Evolutionary conservation across 2,888 invertebrate species (phyloP), one percentile per base, ranked within the genome.

Genomic region (Conus canariensis): DNA sequence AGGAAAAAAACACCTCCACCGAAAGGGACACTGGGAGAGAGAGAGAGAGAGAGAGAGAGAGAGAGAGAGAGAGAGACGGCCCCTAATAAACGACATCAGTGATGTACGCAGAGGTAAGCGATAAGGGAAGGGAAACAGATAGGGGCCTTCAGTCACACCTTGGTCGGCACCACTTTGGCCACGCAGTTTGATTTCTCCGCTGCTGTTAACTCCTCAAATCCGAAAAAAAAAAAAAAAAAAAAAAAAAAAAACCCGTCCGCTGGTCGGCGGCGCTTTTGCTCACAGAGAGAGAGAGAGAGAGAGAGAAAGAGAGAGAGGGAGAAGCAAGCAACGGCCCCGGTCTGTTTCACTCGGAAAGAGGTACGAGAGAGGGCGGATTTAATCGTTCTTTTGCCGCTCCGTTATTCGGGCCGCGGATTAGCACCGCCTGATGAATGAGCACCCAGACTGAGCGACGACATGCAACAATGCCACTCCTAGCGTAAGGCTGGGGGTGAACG

Each of bases 391-490:
- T 93, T 91, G 90, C 92, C 88, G 90, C 90, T 89, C 91, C 93
- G 92, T 94, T 93, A 94, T 93, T 91, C 92, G 90, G 90, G 7
- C 90, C 91, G 90, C 80, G 93, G 94, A 94, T 94, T 94, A 94
- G 85, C 90, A 89, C 88, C 82, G 74, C 83, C 87, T 58, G 82
- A 59, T 92, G 91, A 93, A 93, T 89, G 90, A 90, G 85, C 45
- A 88, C 77, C 92, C 92, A 94, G 94, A 94, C 94, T 91, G 91
- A 74, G 89, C 90, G 94, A 93, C 94, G 93, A 92, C 94, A 91
- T 22, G 67, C 83, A n/a, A 91, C 92, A 94, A 92, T 91, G 88
- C 82, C 82, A 16, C 30, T 25, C 19, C 19, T 9, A 19, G 58
- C 12, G 10, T 9, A 16, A 9, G 19, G 56, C 4, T 4, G 16